These are phyloP conservation scores for Caenorhabditis parvicauda DNA, from an alignment of 2,888 invertebrate genomes.

Conservation along the genomic window DNA sequence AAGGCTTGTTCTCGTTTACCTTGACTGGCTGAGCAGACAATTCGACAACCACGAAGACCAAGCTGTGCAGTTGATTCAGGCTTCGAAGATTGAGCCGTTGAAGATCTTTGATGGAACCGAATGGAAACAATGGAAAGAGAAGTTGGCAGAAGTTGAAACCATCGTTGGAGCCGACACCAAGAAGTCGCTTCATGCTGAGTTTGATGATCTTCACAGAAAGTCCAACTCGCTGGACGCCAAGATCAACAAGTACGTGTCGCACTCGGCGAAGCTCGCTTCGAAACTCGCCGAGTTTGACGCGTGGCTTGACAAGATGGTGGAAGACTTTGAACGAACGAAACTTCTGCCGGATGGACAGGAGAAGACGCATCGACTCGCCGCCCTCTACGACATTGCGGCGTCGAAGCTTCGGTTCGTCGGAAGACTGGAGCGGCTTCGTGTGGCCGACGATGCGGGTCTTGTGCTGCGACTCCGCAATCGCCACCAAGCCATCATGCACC, in stretches of 20 bases:
- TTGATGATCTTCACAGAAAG: slow-evolving; percentile 41
- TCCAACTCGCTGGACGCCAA: slow-evolving; percentile 35
- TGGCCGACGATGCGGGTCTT: slow-evolving; percentile 40
- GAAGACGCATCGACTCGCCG: slow-evolving; percentile 16
- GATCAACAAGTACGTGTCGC: slow-evolving; percentile 34
- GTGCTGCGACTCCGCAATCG: slow-evolving; percentile 36
- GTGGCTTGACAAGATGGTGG: slow-evolving; percentile 49
- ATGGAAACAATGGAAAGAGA: slow-evolving; percentile 40
- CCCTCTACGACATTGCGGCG: slow-evolving; percentile 16
- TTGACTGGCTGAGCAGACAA: slow-evolving; percentile 33
- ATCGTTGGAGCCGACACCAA: slow-evolving; percentile 27
- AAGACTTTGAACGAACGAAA: slow-evolving; percentile 22
- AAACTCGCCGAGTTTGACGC: slow-evolving; percentile 51
- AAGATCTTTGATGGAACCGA: slow-evolving; percentile 19
- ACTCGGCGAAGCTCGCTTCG: slow-evolving; percentile 33
- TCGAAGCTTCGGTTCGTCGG: slow-evolving; percentile 36
- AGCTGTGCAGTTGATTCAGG: slow-evolving; percentile 33
- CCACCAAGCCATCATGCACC: slow-evolving; percentile 32
- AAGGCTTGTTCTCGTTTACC: slow-evolving; percentile 22
- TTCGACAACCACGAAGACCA: slow-evolving; percentile 35
- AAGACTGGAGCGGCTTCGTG: slow-evolving; percentile 39
- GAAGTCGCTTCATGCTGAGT: slow-evolving; percentile 31
- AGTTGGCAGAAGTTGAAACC: slow-evolving; percentile 33
- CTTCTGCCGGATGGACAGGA: slow-evolving; percentile 17
- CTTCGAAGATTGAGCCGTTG: slow-evolving; percentile 28